Percentiles rank a stretch among this genome's conserved stretches.
Evolutionary conservation across 2,113 vertebrate genomes (phyloP).

Genomic region (Centropus unirufus): DNA sequence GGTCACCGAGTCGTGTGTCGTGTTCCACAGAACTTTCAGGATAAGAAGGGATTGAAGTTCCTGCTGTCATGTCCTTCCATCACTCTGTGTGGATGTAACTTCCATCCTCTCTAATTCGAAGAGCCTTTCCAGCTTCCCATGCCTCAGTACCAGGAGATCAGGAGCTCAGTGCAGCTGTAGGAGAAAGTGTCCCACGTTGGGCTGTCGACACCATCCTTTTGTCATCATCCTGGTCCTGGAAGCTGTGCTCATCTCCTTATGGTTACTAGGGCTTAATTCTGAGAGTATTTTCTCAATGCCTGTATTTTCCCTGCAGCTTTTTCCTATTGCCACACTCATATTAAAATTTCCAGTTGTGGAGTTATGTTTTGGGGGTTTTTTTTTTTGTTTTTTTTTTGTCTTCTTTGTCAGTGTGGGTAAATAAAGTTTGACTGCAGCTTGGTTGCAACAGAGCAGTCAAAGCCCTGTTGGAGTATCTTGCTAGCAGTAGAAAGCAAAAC

Average conservation of each 20-base stretch:
- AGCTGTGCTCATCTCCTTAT: not conserved
- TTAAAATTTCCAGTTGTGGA: not conserved
- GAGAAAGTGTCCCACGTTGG: constrained; percentile 2
- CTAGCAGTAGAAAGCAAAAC: not conserved
- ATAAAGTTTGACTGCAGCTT: not conserved
- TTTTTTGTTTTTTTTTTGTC: rapidly evolving
- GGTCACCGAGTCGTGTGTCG: not conserved
- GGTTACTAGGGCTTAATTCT: not conserved
- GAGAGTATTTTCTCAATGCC: not conserved
- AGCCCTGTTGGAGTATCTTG: not conserved
- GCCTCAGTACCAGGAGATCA: not conserved
- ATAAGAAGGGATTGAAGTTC: not conserved
- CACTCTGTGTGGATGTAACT: not conserved
- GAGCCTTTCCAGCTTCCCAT: not conserved
- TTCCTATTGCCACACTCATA: not conserved
- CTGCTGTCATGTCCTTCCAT: not conserved
- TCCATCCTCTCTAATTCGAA: not conserved
- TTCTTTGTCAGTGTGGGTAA: not conserved
- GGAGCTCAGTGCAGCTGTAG: not conserved
- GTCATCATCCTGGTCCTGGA: not conserved
- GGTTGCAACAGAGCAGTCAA: not conserved
- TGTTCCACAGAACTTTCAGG: not conserved
- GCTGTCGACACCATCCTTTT: not conserved
- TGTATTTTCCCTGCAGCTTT: not conserved
- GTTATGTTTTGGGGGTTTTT: not conserved